phyloP scores from a whole-genome alignment of 53 echinoderm and acorn worm genomes.

The Patiria pectinifera region DNA sequence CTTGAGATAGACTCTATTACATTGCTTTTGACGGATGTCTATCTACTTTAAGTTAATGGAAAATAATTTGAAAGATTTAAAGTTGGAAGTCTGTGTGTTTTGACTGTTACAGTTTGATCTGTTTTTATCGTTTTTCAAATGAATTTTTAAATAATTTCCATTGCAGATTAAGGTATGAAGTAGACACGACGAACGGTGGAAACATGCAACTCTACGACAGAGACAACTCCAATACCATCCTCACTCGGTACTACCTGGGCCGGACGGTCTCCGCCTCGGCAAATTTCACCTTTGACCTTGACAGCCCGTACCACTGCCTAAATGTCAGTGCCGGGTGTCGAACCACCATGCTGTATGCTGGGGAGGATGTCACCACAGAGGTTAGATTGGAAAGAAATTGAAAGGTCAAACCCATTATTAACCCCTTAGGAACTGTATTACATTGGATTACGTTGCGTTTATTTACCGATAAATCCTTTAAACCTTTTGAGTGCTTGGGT shows the following conservation, averaged over 20 bases:
- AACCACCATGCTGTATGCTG: constrained; percentile 38
- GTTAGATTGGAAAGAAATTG: background rate
- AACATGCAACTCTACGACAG: constrained; percentile 48
- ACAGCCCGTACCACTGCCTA: constrained; percentile 30
- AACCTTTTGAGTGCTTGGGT: no score
- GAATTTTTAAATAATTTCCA: background rate
- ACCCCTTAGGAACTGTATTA: no score
- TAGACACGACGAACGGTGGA: constrained; percentile 16
- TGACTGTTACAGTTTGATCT: no score
- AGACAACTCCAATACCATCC: background rate
- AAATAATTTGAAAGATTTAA: background rate
- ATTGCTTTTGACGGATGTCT: background rate
- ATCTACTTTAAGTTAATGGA: background rate
- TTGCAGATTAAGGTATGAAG: background rate
- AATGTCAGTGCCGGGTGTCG: background rate
- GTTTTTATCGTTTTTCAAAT: no score
- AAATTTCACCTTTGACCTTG: constrained; percentile 57
- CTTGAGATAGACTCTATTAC: background rate
- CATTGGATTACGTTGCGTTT: background rate
- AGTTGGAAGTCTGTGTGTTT: constrained; percentile 12
- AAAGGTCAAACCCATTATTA: no score
- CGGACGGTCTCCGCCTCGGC: background rate
- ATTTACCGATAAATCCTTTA: no score
- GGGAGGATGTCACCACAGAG: constrained; percentile 32
- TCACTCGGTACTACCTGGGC: constrained; percentile 47